These are phyloP conservation scores for Fulmarus glacialis DNA, from an alignment of 2,113 vertebrate species.

Conservation along the genomic window DNA sequence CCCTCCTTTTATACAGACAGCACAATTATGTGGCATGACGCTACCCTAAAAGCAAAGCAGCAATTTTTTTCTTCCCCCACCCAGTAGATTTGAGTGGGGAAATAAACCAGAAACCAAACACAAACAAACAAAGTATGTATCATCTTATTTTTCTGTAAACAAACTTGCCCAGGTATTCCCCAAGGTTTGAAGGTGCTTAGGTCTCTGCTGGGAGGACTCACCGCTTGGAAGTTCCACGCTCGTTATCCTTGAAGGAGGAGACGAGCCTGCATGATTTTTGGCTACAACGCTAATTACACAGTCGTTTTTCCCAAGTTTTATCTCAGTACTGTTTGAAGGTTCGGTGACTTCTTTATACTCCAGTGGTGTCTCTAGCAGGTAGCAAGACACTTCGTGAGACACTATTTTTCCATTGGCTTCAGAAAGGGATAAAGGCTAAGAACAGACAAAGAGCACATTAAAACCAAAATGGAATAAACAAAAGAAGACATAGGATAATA, in stretches of 20 bases:
- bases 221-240: slow-evolving; percentile 72
- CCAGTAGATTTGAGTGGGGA: neutral
- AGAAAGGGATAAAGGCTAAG: slow-evolving; percentile 67
- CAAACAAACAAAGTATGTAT: neutral
- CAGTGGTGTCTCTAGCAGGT: neutral
- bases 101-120: neutral
- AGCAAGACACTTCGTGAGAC: slow-evolving; percentile 73
- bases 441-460: neutral
- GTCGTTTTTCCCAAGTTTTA: slow-evolving; percentile 64
- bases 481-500: neutral
- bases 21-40: neutral
- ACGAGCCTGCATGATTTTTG: slow-evolving; percentile 70
- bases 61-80: neutral
- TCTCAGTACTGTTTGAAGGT: slow-evolving; percentile 65
- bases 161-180: neutral
- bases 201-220: slow-evolving; percentile 35
- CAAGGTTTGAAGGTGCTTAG: neutral
- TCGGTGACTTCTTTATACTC: slow-evolving; percentile 29
- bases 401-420: slow-evolving; percentile 78
- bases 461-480: neutral
- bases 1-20: neutral
- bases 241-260: slow-evolving; percentile 75
- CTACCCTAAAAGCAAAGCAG: neutral
- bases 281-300: slow-evolving; percentile 75
- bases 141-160: neutral